Evolutionary conservation across 92 coral and sea anemone genomes (phyloP).

Genomic region (Palythoa heliodiscus): DNA sequence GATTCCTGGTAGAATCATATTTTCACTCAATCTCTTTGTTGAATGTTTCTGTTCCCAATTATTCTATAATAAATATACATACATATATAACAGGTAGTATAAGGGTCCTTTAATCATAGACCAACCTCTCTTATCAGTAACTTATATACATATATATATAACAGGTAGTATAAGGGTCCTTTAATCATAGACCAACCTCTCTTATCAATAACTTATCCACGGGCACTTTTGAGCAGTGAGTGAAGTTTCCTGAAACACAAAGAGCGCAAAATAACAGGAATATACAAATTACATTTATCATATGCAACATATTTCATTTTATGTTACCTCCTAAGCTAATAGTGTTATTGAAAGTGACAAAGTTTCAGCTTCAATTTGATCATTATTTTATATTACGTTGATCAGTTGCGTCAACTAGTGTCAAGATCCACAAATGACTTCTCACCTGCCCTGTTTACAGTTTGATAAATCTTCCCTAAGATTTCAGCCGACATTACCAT

Average conservation of each 20-base stretch:
- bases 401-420: too few species aligned
- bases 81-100: not conserved
- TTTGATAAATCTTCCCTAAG: conserved; percentile 75
- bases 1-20: too few species aligned
- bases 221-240: conserved; percentile 82
- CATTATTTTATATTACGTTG: too few species aligned
- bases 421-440: not conserved
- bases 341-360: too few species aligned
- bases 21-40: too few species aligned
- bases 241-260: conserved; percentile 67
- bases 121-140: conserved; percentile 84
- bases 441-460: conserved; percentile 70
- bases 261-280: not conserved
- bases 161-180: not conserved
- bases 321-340: too few species aligned
- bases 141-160: not conserved
- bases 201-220: conserved; percentile 76
- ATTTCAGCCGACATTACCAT: conserved; percentile 76
- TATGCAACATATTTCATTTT: not conserved
- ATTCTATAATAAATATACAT: too few species aligned
- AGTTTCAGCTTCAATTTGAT: too few species aligned
- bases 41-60: too few species aligned
- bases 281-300: not conserved
- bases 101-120: not conserved
- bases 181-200: conserved; percentile 62